Base-by-base conservation (phyloP, 1,140 invertebrate genomes). In the Drosophila bifasciata region DNA sequence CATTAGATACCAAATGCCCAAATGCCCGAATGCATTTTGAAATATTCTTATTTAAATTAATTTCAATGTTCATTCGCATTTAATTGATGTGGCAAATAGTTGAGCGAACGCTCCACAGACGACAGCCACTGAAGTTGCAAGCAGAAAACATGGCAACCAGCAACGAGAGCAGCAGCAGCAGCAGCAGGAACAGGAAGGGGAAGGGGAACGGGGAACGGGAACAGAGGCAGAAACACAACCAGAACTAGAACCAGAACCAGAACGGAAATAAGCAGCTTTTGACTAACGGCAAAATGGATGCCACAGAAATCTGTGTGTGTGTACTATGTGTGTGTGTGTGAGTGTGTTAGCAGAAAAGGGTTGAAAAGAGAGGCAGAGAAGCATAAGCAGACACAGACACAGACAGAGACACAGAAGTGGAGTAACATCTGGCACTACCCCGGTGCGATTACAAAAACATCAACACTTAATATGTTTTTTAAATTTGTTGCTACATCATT, bases 401-500 rank as follows among this genome's bases (percentile, higher is more conserved):
- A 19, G 23, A 36, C 43, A 56, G 9, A 46, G 1, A 15, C 23
- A 32, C 43, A 56, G 9, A 36, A 64, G 28, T 60, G 55, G 41
- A 53, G 64, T 61, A 41, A 55, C 61, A 59, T 53, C 52, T 78
- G 63, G 56, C 39, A 53, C n/a, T 68, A 43, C 41, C 45, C 75
- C 75, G 57, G 44, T 45, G 70, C 74, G 83, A 86, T 86, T 88
- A 78, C 81, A 86, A 88, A 81, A 86, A 88, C 83, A 86, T 88
- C 81, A 86, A 86, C 83, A 86, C 83, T 86, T 88, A 86, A 86
- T 86, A 86, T 89, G 84, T 89, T 88, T 88, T 89, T 89, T 89
- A 89, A 88, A 88, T 88, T 89, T 89, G 83, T 88, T 89, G 84
- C 84, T 89, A 89, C 83, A 89, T 88, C 83, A 88, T 88, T 88